These are phyloP conservation scores for Rostratula benghalensis DNA, from an alignment of 2,113 vertebrate genomes.

Conservation along the genomic window DNA sequence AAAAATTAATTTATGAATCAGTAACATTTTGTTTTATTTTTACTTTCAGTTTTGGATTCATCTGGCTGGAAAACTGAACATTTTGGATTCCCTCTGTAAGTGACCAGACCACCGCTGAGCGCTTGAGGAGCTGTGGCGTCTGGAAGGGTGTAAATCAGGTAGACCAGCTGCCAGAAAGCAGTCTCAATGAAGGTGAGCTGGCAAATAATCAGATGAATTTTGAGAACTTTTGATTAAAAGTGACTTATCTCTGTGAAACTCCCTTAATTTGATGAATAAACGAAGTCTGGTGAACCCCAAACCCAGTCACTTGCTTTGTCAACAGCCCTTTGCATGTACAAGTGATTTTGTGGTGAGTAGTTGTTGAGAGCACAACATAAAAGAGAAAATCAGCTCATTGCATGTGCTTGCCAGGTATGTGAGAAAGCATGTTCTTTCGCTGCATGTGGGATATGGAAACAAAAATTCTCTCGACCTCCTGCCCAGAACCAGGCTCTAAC, in stretches of 20 bases:
- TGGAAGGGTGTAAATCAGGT: neutral
- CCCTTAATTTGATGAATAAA: neutral
- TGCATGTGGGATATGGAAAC: neutral
- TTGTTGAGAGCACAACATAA: neutral
- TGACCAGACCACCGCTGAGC: neutral
- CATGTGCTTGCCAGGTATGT: neutral
- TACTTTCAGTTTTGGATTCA: neutral
- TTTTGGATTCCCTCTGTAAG: neutral
- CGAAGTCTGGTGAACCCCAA: neutral
- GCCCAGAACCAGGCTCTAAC: neutral
- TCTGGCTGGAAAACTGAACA: neutral
- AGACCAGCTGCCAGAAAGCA: neutral
- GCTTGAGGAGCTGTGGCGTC: neutral
- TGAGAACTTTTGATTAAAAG: constrained; percentile 1
- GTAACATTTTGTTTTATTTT: neutral
- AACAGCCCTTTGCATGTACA: neutral
- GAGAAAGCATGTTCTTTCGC: neutral
- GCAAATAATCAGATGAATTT: neutral
- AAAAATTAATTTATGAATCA: neutral
- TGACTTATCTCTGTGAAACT: neutral
- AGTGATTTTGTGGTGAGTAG: neutral
- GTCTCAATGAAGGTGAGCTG: neutral
- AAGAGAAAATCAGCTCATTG: neutral
- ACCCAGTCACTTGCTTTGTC: neutral
- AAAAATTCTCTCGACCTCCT: neutral